Conservation (phyloP, 2,797 vertebrate genomes). For the Nyctalus aviator region DNA sequence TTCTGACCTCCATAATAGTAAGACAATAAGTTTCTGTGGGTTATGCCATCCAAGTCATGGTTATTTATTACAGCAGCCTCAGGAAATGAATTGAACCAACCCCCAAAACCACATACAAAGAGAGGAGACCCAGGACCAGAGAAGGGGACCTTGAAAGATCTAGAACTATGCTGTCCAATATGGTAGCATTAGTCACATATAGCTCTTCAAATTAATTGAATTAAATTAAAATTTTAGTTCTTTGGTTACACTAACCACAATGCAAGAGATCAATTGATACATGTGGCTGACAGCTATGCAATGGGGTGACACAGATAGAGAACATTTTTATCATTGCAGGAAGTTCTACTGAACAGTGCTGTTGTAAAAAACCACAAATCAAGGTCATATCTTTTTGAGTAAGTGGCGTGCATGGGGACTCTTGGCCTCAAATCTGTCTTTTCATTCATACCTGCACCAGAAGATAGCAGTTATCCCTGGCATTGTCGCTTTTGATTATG, state of each 20-base stretch:
- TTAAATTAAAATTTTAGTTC: slow-evolving; percentile 1
- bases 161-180: background rate
- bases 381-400: slow-evolving; percentile 18
- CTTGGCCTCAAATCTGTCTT: slow-evolving; percentile 51
- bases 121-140: background rate
- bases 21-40: background rate
- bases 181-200: background rate
- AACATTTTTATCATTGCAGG: background rate
- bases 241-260: background rate
- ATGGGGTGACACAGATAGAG: background rate
- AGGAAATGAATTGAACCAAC: background rate
- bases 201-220: background rate
- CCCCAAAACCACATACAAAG: background rate
- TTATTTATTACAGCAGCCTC: background rate
- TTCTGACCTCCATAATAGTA: background rate
- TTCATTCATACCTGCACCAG: slow-evolving; percentile 50
- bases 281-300: background rate
- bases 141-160: background rate
- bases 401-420: background rate
- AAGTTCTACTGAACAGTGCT: background rate
- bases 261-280: background rate
- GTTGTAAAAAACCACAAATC: background rate
- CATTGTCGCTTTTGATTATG: slow-evolving; percentile 60
- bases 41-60: background rate
- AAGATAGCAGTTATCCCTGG: slow-evolving; percentile 54